Evolutionary conservation across 37 sponge, comb jelly and placozoan genomes (phyloP).

Genomic region (Theonella swinhoei): DNA sequence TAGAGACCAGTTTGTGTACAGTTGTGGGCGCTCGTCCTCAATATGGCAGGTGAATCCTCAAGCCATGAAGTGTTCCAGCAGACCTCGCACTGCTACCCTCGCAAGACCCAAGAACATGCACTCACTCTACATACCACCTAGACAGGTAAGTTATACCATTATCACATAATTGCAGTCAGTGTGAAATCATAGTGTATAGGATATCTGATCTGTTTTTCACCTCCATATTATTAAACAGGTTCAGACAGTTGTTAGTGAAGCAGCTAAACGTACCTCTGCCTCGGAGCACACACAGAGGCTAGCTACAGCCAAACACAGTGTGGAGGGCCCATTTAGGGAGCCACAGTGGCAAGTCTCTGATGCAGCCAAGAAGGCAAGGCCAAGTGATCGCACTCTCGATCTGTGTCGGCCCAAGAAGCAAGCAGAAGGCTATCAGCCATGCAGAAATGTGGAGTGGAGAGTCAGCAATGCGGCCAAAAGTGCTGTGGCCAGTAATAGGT

Average conservation of each 20-base stretch:
- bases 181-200: not conserved
- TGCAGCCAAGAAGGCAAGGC: constrained; percentile 53
- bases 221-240: too few species aligned
- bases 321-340: constrained; percentile 73
- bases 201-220: too few species aligned
- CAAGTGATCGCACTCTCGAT: constrained; percentile 73
- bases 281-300: constrained; percentile 51
- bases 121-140: constrained; percentile 56
- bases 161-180: not conserved
- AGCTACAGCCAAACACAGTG: constrained; percentile 69
- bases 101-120: constrained; percentile 78
- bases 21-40: constrained; percentile 84
- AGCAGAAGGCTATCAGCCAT: constrained; percentile 84
- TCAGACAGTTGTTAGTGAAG: constrained; percentile 63
- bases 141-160: constrained; percentile 44
- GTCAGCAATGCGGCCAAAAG: constrained; percentile 63
- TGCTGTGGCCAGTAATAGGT: constrained; percentile 81
- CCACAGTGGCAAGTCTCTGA: constrained; percentile 75
- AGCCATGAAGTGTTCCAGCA: constrained; percentile 41
- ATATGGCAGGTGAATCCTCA: constrained; percentile 57
- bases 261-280: constrained; percentile 57
- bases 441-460: constrained; percentile 71
- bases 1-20: constrained; percentile 71
- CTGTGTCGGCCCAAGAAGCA: constrained; percentile 77
- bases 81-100: constrained; percentile 78